phyloP scores from a whole-genome alignment of 2,888 invertebrate species.

The Tetragnatha montana region DNA sequence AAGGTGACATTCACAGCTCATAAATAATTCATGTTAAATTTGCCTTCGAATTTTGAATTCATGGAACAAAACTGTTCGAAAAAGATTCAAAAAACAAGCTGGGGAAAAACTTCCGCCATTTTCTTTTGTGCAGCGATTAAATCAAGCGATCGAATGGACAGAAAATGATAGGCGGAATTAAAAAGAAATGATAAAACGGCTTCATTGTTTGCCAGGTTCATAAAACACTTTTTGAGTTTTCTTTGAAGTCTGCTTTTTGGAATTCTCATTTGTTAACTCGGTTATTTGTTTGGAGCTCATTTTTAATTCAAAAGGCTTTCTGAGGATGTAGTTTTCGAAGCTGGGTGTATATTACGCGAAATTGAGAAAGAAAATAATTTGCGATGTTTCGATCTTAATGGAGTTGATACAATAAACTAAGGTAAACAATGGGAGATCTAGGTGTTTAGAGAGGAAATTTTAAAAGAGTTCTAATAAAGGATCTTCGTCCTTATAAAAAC shows the following conservation, averaged over 20 bases:
- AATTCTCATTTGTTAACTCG: not conserved
- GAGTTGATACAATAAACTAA: not conserved
- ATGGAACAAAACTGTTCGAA: not conserved
- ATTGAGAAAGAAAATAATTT: not conserved
- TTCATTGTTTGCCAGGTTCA: not conserved
- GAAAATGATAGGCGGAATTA: not conserved
- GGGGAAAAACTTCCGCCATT: not conserved
- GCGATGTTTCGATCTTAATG: not conserved
- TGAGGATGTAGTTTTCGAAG: not conserved
- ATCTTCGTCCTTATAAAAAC: too few relatives aligned
- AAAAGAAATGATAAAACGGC: not conserved
- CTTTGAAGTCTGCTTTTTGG: not conserved
- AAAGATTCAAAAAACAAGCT: not conserved
- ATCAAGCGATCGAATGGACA: slow-evolving; percentile 12
- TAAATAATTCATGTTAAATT: slow-evolving; percentile 18
- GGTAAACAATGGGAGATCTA: not conserved
- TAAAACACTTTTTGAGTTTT: not conserved
- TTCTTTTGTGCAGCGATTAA: slow-evolving; percentile 7
- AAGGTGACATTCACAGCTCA: slow-evolving; percentile 18
- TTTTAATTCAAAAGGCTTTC: not conserved
- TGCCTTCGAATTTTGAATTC: slow-evolving; percentile 9
- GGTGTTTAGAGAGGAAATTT: not conserved
- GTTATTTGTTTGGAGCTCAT: not conserved
- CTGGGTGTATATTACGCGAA: not conserved
- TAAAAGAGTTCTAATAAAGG: not conserved